Conservation (phyloP, 2,113 vertebrate species). For the Shinisaurus crocodilurus region DNA sequence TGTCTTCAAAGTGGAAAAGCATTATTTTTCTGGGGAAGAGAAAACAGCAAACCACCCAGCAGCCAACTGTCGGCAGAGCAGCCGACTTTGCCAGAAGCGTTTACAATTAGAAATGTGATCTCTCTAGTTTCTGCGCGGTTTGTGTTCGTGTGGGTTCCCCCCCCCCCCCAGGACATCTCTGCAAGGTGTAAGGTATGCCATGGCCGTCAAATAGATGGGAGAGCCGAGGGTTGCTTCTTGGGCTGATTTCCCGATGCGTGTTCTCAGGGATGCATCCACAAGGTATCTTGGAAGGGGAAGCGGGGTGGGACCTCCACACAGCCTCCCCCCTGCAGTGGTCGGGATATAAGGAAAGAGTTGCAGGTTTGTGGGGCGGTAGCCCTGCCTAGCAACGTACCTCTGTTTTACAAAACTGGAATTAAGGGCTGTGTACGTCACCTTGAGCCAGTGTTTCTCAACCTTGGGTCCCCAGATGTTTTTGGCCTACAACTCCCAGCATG, state of each 20-base stretch:
- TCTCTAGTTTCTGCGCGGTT: not conserved
- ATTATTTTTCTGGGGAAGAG: not conserved
- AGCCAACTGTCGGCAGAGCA: not conserved
- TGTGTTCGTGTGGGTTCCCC: not conserved
- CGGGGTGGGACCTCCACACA: not conserved
- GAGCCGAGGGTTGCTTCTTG: not conserved
- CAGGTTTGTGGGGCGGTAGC: not conserved
- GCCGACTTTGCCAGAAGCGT: not conserved
- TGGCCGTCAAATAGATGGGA: not conserved
- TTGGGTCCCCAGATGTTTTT: too few relatives aligned
- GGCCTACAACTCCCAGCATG: too few relatives aligned
- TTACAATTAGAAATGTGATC: not conserved
- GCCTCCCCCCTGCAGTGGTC: not conserved
- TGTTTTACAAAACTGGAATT: not conserved
- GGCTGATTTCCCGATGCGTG: not conserved
- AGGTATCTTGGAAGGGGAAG: not conserved
- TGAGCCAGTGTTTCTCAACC: too few relatives aligned
- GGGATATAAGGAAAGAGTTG: not conserved
- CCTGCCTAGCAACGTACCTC: too few relatives aligned
- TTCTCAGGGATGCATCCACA: not conserved
- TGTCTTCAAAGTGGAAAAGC: not conserved
- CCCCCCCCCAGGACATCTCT: not conserved
- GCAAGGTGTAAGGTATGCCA: not conserved
- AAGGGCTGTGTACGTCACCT: too few relatives aligned
- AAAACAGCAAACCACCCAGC: not conserved